Percentiles rank a stretch among this genome's conserved stretches.
Conservation (phyloP, 1,140 invertebrate species). For the Leptopilina boulardi region DNA sequence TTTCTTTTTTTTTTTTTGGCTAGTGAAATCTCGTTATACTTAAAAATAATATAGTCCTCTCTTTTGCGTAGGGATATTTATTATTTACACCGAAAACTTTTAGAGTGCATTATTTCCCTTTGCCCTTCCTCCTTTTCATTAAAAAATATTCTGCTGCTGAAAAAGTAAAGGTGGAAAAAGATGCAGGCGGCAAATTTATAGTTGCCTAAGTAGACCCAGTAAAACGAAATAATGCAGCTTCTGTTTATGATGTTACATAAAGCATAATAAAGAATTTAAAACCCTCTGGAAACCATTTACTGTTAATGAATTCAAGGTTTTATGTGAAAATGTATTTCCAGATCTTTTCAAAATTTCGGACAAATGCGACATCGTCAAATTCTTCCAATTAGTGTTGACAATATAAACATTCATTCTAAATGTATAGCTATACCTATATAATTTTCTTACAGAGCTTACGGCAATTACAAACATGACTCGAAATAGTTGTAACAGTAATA, state of each 20-base stretch:
- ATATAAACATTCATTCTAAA: neutral
- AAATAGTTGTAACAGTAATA: neutral
- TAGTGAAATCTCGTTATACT: too few relatives aligned
- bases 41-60: too few relatives aligned
- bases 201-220: neutral
- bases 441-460: neutral
- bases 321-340: neutral
- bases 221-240: slow-evolving; percentile 18
- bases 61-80: neutral
- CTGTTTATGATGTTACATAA: slow-evolving; percentile 21
- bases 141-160: neutral
- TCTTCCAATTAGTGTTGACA: neutral
- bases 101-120: neutral
- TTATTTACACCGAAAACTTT: neutral
- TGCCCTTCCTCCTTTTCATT: neutral
- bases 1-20: too few relatives aligned
- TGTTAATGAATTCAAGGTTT: neutral
- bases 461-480: neutral
- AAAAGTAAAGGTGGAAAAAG: neutral
- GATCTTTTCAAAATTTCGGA: neutral
- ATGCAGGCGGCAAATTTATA: neutral
- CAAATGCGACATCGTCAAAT: neutral
- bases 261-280: neutral
- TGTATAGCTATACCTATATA: neutral
- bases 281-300: neutral